A percentile compares a stretch with the other conserved stretches of the same genome.
These are phyloP conservation scores for Drosophila kuntzei DNA, from an alignment of 2,888 invertebrate species.

Conservation along the genomic window DNA sequence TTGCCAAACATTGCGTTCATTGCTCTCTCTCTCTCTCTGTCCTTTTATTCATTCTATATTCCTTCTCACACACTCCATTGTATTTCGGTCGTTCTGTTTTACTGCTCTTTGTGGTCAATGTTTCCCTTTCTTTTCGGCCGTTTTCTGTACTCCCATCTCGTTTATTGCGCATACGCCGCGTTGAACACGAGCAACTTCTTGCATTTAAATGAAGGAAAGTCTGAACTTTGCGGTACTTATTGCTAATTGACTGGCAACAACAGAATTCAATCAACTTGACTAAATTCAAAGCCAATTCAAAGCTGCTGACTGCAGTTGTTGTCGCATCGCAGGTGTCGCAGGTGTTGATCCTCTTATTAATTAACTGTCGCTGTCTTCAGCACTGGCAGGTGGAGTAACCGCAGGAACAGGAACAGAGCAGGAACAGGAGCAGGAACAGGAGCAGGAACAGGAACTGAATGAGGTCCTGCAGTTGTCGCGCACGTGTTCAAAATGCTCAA, in stretches of 20 bases:
- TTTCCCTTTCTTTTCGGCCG: not conserved
- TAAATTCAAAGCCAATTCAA: conserved; percentile 61
- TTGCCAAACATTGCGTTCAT: not conserved
- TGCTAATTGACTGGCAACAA: conserved; percentile 69
- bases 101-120: conserved; percentile 7
- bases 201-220: conserved; percentile 63
- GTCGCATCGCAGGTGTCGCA: conserved; percentile 42
- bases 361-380: conserved; percentile 74
- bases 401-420: not conserved
- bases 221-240: conserved; percentile 44
- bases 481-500: conserved; percentile 59
- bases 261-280: conserved; percentile 58
- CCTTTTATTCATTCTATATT: not conserved
- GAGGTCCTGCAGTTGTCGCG: conserved; percentile 23
- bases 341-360: conserved; percentile 71
- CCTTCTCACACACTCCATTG: not conserved
- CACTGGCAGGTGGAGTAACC: conserved; percentile 16
- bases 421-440: not conserved
- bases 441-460: conserved; percentile 1
- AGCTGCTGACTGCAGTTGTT: conserved; percentile 65
- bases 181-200: conserved; percentile 31
- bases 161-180: conserved; percentile 46
- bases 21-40: not conserved
- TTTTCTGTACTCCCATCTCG: not conserved
- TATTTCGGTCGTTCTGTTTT: not conserved